Evolutionary conservation across 2,888 invertebrate species (phyloP), one percentile per base, ranked within the genome.

Genomic region (Alloscopus bannaensis): DNA sequence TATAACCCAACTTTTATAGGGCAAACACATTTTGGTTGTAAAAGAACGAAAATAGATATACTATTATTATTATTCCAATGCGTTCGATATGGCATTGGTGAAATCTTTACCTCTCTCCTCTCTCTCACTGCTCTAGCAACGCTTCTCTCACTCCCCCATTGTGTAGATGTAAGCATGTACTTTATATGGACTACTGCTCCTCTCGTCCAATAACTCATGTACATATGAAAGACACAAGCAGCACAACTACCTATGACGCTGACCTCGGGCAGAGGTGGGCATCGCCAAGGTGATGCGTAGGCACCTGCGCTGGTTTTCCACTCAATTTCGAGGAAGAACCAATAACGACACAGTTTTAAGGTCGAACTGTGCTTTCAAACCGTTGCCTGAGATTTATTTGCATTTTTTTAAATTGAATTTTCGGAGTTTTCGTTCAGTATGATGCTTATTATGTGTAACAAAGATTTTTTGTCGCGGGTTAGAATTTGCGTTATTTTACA

Each of bases 221-320:
- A 20, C 24, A 52, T n/a, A n/a, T n/a, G n/a, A n/a, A 22, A 22
- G 52, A 47, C 4, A 36, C 36, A 13, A 47, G n/a, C 47, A n/a
- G n/a, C 47, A 47, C 18, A n/a, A 47, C n/a, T 47, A 18, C 8
- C 47, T 47, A 59, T 20, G 20, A 52, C 52, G 59, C 59, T 59
- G 59, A 31, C 31, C 31, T 59, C 31, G 18, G 31, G 31, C 31
- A 52, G 59, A 59, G 31, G 59, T 55, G 55, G 20, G 59, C n/a
- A 45, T 16, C 45, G 18, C 4, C n/a, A 36, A 36, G 36, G 2
- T 31, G 59, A 18, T 29, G 31, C 31, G 55, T 11, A 29, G 59
- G 59, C 59, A n/a, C 59, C 59, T 59, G 59, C 59, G 1, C 3
- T 1, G 59, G 59, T 59, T 59, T 59, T 31, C 59, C 59, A 59